phyloP scores from a whole-genome alignment of 2,888 invertebrate genomes.

The Agrotis clavis region DNA sequence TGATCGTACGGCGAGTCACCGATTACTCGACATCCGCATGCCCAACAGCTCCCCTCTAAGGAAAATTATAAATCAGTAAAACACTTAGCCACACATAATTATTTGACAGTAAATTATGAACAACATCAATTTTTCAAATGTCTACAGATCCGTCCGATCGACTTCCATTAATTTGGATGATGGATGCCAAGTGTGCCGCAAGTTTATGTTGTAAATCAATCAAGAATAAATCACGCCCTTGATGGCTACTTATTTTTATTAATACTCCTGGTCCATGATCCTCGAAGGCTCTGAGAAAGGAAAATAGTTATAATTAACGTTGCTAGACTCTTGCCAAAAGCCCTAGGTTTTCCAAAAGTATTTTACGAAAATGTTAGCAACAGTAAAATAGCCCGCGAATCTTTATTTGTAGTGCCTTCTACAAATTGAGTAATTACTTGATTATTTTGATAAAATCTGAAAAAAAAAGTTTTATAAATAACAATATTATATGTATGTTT shows the following conservation, averaged over 20 bases:
- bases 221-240: slow-evolving; percentile 66
- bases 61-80: slow-evolving; percentile 40
- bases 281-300: slow-evolving; percentile 23
- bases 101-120: slow-evolving; percentile 72
- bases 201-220: slow-evolving; percentile 78
- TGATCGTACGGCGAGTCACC: no score
- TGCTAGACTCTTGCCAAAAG: slow-evolving; percentile 2
- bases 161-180: slow-evolving; percentile 77
- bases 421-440: no score
- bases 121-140: slow-evolving; percentile 74
- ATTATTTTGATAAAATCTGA: no score
- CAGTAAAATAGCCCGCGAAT: no score
- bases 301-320: slow-evolving; percentile 32
- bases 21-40: no score
- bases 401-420: no score
- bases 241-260: slow-evolving; percentile 60
- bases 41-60: neutral
- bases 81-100: slow-evolving; percentile 60
- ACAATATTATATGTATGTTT: no score
- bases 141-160: slow-evolving; percentile 68
- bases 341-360: no score
- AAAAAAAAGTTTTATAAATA: no score
- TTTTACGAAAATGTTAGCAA: no score
- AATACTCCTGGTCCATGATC: slow-evolving; percentile 40
- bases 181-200: slow-evolving; percentile 76